A percentile compares a stretch with the other conserved stretches of the same genome.
Conservation (phyloP, 2,888 invertebrate genomes). For the Panzeria rudis region DNA sequence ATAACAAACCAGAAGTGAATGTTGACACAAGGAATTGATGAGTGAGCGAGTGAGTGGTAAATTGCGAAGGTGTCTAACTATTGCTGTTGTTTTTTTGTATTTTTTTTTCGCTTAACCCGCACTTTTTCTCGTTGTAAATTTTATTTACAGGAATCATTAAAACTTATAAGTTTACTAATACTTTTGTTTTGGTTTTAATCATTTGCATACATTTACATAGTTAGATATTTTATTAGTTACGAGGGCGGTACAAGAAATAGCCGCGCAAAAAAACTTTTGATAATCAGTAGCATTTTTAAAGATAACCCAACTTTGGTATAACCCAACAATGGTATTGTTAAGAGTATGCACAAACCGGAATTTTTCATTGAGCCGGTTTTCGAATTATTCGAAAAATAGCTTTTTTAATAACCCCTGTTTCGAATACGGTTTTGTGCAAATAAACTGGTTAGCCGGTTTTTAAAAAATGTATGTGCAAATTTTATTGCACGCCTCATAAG, state of each 20-base stretch:
- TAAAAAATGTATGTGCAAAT: too few species aligned
- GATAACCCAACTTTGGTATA: neutral
- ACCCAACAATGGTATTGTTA: too few species aligned
- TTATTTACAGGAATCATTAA: constrained; percentile 35
- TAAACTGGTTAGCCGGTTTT: too few species aligned
- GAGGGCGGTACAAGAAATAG: neutral
- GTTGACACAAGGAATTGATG: constrained; percentile 33
- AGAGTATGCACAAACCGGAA: too few species aligned
- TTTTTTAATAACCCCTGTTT: too few species aligned
- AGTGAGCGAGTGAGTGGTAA: constrained; percentile 28
- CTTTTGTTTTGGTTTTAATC: constrained; percentile 39
- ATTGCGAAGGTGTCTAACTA: constrained; percentile 10
- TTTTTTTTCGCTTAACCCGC: neutral
- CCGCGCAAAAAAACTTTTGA: neutral
- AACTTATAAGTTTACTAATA: constrained; percentile 20
- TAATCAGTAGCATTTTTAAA: too few species aligned
- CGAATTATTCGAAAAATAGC: too few species aligned
- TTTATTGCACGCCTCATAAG: too few species aligned
- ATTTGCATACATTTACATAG: constrained; percentile 1
- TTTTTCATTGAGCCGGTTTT: too few species aligned
- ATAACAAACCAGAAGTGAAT: constrained; percentile 49
- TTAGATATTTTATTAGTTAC: neutral
- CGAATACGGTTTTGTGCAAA: too few species aligned
- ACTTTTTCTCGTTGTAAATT: constrained; percentile 1
- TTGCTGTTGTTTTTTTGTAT: constrained; percentile 3